Conservation (phyloP, 92 coral and sea anemone species). For the Epizoanthus ramosus region DNA sequence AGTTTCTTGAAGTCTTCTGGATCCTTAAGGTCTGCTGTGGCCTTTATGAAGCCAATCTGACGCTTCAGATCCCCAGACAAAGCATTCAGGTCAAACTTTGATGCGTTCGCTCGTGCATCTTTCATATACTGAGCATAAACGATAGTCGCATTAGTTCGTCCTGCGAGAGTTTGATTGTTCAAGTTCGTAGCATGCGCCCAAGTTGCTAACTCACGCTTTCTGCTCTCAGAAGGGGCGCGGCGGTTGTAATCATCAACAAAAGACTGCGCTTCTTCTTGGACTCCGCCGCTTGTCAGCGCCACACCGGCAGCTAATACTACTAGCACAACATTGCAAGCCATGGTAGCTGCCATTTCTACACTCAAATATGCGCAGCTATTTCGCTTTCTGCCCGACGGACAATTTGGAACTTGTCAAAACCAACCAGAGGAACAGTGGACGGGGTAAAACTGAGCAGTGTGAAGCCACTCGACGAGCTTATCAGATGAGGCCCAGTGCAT, state of each 20-base stretch:
- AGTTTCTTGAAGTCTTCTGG: slow-evolving; percentile 40
- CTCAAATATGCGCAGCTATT: too few relatives aligned
- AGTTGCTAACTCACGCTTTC: slow-evolving; percentile 37
- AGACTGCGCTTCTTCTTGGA: slow-evolving; percentile 40
- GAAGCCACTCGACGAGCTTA: too few relatives aligned
- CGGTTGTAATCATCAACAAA: slow-evolving; percentile 64
- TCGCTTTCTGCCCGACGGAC: too few relatives aligned
- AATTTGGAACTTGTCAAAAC: too few relatives aligned
- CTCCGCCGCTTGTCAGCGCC: slow-evolving; percentile 32
- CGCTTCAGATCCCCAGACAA: slow-evolving; percentile 71
- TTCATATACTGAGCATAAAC: slow-evolving; percentile 59
- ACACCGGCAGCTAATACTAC: neutral
- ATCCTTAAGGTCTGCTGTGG: slow-evolving; percentile 67
- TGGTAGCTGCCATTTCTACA: neutral
- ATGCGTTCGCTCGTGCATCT: slow-evolving; percentile 64
- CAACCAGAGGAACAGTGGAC: too few relatives aligned
- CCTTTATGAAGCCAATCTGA: slow-evolving; percentile 66
- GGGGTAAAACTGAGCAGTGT: too few relatives aligned
- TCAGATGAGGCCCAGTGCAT: too few relatives aligned
- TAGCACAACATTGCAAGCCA: neutral
- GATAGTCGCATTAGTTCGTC: slow-evolving; percentile 56
- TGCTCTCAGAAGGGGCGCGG: slow-evolving; percentile 30
- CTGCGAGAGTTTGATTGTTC: slow-evolving; percentile 58
- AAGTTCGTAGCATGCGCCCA: slow-evolving; percentile 83
- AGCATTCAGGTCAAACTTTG: slow-evolving; percentile 59